Evolutionary conservation across 2,888 invertebrate genomes (phyloP).

Genomic region (Hirtodrosophila confusa): DNA sequence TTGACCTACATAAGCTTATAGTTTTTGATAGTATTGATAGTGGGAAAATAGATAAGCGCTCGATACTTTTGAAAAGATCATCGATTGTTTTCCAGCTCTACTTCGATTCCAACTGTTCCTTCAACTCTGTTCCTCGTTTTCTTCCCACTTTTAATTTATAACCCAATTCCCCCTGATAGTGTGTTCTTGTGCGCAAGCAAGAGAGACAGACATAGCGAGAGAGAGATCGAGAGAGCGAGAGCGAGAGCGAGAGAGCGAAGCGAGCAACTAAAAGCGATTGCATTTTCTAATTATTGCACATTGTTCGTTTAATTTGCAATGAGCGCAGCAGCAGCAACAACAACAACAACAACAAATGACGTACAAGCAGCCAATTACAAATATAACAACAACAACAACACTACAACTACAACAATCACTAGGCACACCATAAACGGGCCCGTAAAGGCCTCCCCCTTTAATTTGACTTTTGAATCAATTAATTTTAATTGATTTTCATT

Average conservation of each 20-base stretch:
- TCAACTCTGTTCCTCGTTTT: slow-evolving; percentile 20
- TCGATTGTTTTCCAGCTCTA: too few relatives aligned
- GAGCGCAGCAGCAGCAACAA: slow-evolving; percentile 17
- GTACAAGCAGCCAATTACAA: slow-evolving; percentile 36
- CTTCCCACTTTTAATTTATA: slow-evolving; percentile 48
- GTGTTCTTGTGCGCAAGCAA: slow-evolving; percentile 13
- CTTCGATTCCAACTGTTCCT: neutral
- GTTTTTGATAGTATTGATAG: too few relatives aligned
- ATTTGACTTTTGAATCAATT: slow-evolving; percentile 77
- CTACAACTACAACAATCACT: slow-evolving; percentile 25
- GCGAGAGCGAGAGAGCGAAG: slow-evolving; percentile 7
- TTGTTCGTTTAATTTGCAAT: slow-evolving; percentile 69
- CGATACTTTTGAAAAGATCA: too few relatives aligned
- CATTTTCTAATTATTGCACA: slow-evolving; percentile 76
- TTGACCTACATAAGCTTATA: too few relatives aligned
- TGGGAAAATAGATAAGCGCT: too few relatives aligned
- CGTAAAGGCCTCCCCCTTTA: slow-evolving; percentile 43
- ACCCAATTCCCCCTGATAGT: slow-evolving; percentile 44
- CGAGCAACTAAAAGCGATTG: slow-evolving; percentile 40
- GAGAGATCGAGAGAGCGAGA: neutral
- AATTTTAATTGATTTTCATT: slow-evolving; percentile 82
- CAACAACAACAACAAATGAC: slow-evolving; percentile 28
- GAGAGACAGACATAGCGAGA: neutral
- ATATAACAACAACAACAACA: slow-evolving; percentile 19
- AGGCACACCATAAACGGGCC: slow-evolving; percentile 29